Base-by-base conservation (phyloP, 2,113 vertebrate genomes). In the Chaenogobius annularis region DNA sequence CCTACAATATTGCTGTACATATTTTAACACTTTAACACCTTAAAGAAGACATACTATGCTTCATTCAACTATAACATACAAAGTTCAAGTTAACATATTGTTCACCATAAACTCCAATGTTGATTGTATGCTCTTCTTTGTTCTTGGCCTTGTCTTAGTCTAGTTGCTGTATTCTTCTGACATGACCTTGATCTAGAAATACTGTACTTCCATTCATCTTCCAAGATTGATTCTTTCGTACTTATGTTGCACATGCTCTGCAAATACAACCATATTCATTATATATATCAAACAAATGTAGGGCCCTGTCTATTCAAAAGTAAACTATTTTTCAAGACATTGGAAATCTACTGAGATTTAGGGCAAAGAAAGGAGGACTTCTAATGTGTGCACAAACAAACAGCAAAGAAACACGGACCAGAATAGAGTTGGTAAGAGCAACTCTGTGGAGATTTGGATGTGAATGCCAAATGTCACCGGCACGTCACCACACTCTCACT, bases 401-500 rank as follows among this genome's bases (percentile, higher is more conserved):
- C 72, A 85, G 59, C 71, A 64, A 72, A 50, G 77, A 78, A 81
- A 75, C 70, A 83, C 74, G 69, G 74, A 80, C 66, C 78, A 82
- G 77, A 84, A 85, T 85, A 82, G 75, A 84, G 72, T 64, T 75
- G 73, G 17, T 79, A 67, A 75, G 59, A 73, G 46, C 70, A 86
- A 72, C 75, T 84, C 82, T 71, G 59, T 65, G 62, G 80, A 83
- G 85, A 86, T 83, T 87, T 83, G 78, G 26, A 66, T 69, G 73
- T 80, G 78, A 82, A 86, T 86, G 80, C 82, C 78, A 89, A 89
- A 84, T 87, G 85, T 87, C 83, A 84, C 68, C 74, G 73, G 72
- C 74, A 72, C 63, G 84, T 82, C 74, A 85, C 77, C 68, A 72
- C 82, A 81, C 77, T 73, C 78, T 73, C 23, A 62, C 26, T 69